Conservation (phyloP, 2,113 vertebrate genomes). For the Procavia capensis region DNA sequence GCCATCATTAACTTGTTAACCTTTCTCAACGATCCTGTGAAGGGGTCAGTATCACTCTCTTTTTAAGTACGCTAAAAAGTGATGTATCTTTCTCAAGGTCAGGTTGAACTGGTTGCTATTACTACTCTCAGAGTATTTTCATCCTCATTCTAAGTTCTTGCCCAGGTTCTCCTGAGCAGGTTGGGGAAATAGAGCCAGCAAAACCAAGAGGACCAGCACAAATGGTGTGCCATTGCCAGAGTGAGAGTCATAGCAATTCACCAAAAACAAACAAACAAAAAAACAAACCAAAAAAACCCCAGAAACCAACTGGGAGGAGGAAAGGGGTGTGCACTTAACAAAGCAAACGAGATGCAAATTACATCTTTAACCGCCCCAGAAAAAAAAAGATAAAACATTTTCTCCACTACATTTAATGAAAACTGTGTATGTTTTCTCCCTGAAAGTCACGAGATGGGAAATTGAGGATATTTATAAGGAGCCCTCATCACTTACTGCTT, state of each 20-base stretch:
- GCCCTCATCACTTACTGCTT: too few relatives aligned
- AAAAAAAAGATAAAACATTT: neutral
- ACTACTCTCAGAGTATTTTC: neutral
- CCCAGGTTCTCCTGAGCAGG: neutral
- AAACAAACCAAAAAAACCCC: too few relatives aligned
- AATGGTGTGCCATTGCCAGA: neutral
- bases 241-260: neutral
- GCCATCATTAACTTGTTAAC: conserved; percentile 55
- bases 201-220: neutral
- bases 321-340: neutral
- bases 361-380: neutral
- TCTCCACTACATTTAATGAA: neutral
- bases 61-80: neutral
- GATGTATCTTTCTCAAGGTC: neutral
- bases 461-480: neutral
- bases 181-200: neutral
- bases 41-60: neutral
- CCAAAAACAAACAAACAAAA: neutral
- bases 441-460: neutral
- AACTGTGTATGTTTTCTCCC: neutral
- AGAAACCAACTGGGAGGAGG: fast-evolving
- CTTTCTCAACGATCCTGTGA: neutral
- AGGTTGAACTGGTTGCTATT: neutral
- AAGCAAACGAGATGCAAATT: neutral
- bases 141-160: neutral